Evolutionary conservation across 2,797 vertebrate species (phyloP).

Genomic region (Xerus rutilus): DNA sequence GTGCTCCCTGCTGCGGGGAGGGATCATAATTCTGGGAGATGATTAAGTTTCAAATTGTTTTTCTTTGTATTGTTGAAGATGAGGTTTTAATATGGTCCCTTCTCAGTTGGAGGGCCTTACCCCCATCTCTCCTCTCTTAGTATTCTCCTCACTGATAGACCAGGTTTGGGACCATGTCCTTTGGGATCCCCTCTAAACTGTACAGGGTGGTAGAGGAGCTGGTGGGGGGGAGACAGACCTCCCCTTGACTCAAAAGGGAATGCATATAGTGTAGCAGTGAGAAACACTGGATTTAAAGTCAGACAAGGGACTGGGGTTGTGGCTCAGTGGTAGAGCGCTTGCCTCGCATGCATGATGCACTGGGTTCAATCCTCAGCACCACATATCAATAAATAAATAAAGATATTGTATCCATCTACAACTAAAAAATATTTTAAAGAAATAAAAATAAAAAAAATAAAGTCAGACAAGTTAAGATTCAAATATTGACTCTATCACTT

Average conservation of each 20-base stretch:
- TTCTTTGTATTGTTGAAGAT: conserved; percentile 82
- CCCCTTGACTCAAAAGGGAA: neutral
- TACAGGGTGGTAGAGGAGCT: neutral
- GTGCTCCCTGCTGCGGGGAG: conserved; percentile 83
- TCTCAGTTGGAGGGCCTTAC: conserved; percentile 36
- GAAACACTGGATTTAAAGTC: conserved; percentile 30
- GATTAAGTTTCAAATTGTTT: conserved; percentile 86
- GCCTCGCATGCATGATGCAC: too few species aligned
- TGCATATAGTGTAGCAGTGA: neutral
- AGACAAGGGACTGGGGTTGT: neutral
- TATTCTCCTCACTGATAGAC: neutral
- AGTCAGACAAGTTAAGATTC: conserved; percentile 30
- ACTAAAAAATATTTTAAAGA: too few species aligned
- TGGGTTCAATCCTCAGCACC: too few species aligned
- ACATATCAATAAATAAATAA: too few species aligned
- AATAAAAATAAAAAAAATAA: neutral
- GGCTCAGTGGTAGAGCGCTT: too few species aligned
- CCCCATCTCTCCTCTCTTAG: neutral
- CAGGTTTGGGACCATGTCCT: neutral
- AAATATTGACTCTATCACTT: conserved; percentile 35
- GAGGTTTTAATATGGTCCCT: conserved; percentile 79
- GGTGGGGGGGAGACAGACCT: neutral
- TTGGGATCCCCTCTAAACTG: neutral
- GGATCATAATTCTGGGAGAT: conserved; percentile 85
- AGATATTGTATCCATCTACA: too few species aligned